Evolutionary conservation across 2,113 vertebrate genomes (phyloP), one percentile per base, ranked within the genome.

Genomic region (Crypturellus undulatus): DNA sequence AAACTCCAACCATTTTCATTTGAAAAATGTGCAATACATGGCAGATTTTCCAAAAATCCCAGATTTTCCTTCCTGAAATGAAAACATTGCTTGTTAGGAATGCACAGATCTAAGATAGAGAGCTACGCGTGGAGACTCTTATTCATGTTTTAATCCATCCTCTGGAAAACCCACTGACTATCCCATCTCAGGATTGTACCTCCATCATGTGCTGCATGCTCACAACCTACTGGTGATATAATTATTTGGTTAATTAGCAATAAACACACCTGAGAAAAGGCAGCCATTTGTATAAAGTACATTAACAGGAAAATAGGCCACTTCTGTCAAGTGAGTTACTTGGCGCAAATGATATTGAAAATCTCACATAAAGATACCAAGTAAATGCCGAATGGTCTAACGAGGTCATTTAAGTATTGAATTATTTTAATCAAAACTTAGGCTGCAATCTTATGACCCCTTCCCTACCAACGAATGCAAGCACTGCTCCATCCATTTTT

Each of bases 321-420:
- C 17, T 20, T 75, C 20, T 68, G 17, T n/a, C 62, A 38, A 16
- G 34, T 18, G 63, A 56, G 30, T 62, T 6, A 4, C 8, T 21
- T 15, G 24, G 16, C 19, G 43, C 3, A 76, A 84, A 56, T 43
- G 10, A 20, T 30, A 54, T 0, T 32, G 58, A 81, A 58, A 38
- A 75, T 24, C 1, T 49, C 60, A 47, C n/a, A 64, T 18, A 30
- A 8, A 32, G 83, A 26, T 64, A 65, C 2, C 16, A 30, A 81
- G 51, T 56, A 64, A 87, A 65, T 10, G 12, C 52, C 64, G 52
- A 91, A 16, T 5, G 25, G 43, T 20, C 4, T 21, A 51, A 68
- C 24, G 6, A 0, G 1, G 45, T 54, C 11, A 75, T 24, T 17
- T 28, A 58, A 90, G 28, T 6, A 32, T 0, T 51, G 49, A 5